Percentiles rank a stretch among this genome's conserved stretches.
These are phyloP conservation scores for Steinernema hermaphroditum DNA, from an alignment of 2,888 invertebrate genomes.

Conservation along the genomic window DNA sequence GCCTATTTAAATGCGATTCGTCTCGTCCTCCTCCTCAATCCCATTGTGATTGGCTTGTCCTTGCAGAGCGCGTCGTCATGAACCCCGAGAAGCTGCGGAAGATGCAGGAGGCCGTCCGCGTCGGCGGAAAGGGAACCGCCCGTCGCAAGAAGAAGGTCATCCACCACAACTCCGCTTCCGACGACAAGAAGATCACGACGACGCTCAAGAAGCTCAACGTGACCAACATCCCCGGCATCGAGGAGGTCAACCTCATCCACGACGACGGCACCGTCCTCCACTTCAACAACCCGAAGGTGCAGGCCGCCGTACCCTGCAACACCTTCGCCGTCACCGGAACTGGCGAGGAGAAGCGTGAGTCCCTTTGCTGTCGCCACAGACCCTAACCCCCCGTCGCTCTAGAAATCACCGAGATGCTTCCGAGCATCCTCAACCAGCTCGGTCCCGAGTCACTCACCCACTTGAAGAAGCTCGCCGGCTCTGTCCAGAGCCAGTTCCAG, in stretches of 20 bases:
- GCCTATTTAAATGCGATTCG: too few relatives aligned
- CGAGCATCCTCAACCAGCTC: conserved; percentile 92
- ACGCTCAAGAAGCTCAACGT: conserved; percentile 96
- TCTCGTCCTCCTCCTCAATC: too few relatives aligned
- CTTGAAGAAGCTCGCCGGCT: conserved; percentile 76
- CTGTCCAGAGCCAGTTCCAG: conserved; percentile 63
- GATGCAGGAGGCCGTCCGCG: conserved; percentile 65
- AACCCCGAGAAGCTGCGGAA: conserved; percentile 66
- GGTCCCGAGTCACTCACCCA: conserved; percentile 95
- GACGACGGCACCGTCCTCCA: conserved; percentile 98
- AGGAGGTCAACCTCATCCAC: conserved; percentile 97
- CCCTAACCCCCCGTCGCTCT: conserved; percentile 38
- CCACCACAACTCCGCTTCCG: conserved; percentile 96
- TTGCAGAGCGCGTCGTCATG: conserved; percentile 39
- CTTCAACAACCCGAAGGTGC: conserved; percentile 99
- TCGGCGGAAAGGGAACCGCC: conserved; percentile 78
- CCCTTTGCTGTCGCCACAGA: not conserved
- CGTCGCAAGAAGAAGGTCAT: conserved; percentile 99
- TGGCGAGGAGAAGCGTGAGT: conserved; percentile 84
- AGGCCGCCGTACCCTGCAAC: conserved; percentile 96
- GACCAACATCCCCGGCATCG: conserved; percentile 97
- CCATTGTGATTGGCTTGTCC: not conserved
- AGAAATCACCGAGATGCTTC: conserved; percentile 96
- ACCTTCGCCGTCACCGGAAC: conserved; percentile 98
- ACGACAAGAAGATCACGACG: conserved; percentile 97